Evolutionary conservation across 2,113 vertebrate species (phyloP), one percentile per base, ranked within the genome.

Genomic region (Echinops telfairi): DNA sequence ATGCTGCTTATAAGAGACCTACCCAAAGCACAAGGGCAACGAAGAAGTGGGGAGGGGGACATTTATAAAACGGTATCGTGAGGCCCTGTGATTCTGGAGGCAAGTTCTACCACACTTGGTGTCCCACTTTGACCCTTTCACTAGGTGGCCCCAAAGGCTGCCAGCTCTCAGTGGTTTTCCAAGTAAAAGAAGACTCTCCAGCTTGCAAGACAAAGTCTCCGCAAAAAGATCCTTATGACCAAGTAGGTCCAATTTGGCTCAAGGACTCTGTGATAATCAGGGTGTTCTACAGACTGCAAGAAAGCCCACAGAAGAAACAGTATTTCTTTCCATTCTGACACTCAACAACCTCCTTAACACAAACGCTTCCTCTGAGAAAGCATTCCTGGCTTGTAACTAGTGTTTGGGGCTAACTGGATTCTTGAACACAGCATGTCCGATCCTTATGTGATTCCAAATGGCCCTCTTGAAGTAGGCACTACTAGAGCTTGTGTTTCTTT

Each of bases 101-200:
- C 70, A 60, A 6, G 66, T 96, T 94, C 83, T 86, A 16, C 92
- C 70, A 80, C 12, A 43, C 90, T 93, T 88, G 29, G 31, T 93
- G 86, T 96, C 91, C 89, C 82, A 83, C 83, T 93, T 76, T 95
- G 92, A 96, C 90, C 78, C n/a, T 86, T 64, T 78, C 70, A 83
- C 83, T 86, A 83, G 80, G 80, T 94, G 91, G 83, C 53, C 58
- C 71, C 40, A 43, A 81, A 87, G 89, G 75, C 43, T 91, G 92
- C 87, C 94, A 95, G 11, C 16, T 81, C 53, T 89, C 58, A 47
- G 58, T 36, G n/a, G 62, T 83, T 15, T 23, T 57, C 15, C 5
- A 64, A 60, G 27, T 23, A 81, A 66, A 38, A 82, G 88, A 86
- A n/a, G 62, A 38, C 57, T 36, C 84, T 60, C 14, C 75, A 76